phyloP scores from a whole-genome alignment of 2,113 vertebrate genomes.

The Urocynchramus pylzowi region DNA sequence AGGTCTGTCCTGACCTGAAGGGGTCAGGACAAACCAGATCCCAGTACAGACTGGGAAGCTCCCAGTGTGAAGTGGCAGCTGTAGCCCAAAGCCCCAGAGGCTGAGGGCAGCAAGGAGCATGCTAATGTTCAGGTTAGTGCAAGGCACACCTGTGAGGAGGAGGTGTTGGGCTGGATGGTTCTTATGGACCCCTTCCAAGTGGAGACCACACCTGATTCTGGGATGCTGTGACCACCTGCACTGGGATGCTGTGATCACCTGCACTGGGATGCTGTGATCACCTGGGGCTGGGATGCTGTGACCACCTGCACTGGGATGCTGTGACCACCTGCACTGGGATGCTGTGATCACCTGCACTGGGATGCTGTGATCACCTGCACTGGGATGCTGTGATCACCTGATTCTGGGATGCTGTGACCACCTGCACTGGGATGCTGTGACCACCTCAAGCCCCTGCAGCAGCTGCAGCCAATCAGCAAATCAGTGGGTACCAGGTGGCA shows the following conservation, averaged over 20 bases:
- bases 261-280: no score
- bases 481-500: neutral
- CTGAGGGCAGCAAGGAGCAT: neutral
- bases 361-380: neutral
- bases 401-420: neutral
- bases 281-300: neutral
- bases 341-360: neutral
- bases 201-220: neutral
- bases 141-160: neutral
- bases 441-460: neutral
- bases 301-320: neutral
- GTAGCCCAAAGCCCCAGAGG: neutral
- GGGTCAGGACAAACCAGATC: neutral
- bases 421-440: no score
- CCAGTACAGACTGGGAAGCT: neutral
- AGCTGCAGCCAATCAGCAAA: neutral
- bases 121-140: neutral
- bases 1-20: neutral
- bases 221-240: neutral
- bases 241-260: neutral
- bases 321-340: neutral
- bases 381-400: no score
- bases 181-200: neutral
- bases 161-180: neutral
- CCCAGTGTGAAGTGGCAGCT: neutral